Conservation (phyloP, 2,113 vertebrate species). For the Poeciliopsis prolifica region DNA sequence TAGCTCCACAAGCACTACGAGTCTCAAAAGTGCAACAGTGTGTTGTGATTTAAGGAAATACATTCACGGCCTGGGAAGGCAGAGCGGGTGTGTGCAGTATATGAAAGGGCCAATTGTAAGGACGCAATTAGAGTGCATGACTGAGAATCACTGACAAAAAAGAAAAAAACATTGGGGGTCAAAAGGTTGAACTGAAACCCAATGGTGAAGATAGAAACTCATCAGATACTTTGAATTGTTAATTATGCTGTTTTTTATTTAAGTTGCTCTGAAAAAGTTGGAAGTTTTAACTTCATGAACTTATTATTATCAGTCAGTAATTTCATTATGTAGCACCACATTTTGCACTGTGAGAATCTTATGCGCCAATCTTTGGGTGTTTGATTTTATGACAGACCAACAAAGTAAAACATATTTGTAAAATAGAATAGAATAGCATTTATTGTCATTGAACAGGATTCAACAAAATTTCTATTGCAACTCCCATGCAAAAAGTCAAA, state of each 20-base stretch:
- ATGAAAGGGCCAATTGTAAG: slow-evolving; percentile 60
- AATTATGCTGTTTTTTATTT: background rate
- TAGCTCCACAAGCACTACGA: too few species aligned
- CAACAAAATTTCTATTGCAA: too few species aligned
- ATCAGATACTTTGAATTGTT: background rate
- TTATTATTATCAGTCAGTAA: background rate
- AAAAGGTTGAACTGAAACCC: slow-evolving; percentile 43
- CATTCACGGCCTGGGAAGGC: slow-evolving; percentile 25
- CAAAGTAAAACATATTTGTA: too few species aligned
- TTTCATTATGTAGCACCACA: background rate
- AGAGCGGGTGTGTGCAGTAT: background rate
- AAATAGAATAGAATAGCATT: too few species aligned
- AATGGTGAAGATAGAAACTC: slow-evolving; percentile 39
- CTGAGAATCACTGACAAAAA: slow-evolving; percentile 36
- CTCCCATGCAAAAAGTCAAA: too few species aligned
- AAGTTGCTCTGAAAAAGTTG: background rate
- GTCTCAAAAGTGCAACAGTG: background rate
- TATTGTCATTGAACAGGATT: too few species aligned
- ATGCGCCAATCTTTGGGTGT: too few species aligned
- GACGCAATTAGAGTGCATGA: slow-evolving; percentile 50
- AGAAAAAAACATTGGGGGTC: slow-evolving; percentile 26
- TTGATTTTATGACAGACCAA: too few species aligned
- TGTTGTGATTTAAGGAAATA: slow-evolving; percentile 24
- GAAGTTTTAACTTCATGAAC: background rate
- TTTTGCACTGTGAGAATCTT: too few species aligned